Evolutionary conservation across 2,888 invertebrate species (phyloP).

Genomic region (Drosophila parthenogenetica): DNA sequence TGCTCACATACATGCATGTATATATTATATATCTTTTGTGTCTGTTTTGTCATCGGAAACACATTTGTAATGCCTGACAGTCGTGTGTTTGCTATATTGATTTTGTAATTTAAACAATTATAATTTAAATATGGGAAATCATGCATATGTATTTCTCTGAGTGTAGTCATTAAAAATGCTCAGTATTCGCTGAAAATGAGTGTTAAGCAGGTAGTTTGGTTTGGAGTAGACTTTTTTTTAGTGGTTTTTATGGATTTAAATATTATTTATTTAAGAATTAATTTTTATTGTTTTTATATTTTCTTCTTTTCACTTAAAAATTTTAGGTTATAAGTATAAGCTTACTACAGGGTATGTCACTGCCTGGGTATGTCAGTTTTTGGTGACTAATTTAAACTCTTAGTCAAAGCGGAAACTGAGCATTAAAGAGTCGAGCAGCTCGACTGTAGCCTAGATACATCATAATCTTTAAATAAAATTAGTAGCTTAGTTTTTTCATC

Average conservation of each 20-base stretch:
- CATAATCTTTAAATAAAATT: not conserved
- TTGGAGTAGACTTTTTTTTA: not conserved
- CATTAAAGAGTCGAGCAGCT: too few species aligned
- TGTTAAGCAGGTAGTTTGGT: not conserved
- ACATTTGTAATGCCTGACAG: constrained; percentile 39
- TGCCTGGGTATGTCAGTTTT: too few species aligned
- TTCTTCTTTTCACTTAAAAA: too few species aligned
- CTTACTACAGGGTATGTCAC: too few species aligned
- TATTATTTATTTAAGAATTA: too few species aligned
- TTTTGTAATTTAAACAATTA: constrained; percentile 60
- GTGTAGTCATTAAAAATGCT: not conserved
- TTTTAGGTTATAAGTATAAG: too few species aligned
- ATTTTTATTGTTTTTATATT: too few species aligned
- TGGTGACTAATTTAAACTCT: too few species aligned
- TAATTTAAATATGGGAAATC: constrained; percentile 30
- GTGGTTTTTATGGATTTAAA: too few species aligned
- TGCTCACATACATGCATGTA: constrained; percentile 1
- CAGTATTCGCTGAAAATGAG: not conserved
- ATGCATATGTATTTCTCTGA: constrained; percentile 19
- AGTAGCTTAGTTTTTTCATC: constrained; percentile 6
- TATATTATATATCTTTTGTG: constrained; percentile 7
- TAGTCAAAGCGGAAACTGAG: too few species aligned
- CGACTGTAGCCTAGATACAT: too few species aligned
- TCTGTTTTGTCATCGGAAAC: constrained; percentile 22
- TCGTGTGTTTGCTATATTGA: constrained; percentile 62